Evolutionary conservation across 2,888 invertebrate genomes (phyloP).

Genomic region (Dione juno): DNA sequence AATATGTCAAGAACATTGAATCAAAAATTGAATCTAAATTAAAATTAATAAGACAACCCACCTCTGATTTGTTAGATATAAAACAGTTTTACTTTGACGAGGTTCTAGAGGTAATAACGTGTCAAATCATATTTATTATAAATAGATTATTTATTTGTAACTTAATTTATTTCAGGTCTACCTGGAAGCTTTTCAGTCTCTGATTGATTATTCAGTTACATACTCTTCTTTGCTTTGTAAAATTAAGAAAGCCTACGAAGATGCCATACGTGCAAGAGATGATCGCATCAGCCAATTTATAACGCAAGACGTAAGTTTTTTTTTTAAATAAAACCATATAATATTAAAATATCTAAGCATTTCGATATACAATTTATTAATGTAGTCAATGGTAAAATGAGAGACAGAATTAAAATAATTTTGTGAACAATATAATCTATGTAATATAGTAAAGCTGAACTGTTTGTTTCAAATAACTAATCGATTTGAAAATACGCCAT

Average conservation of each 20-base stretch:
- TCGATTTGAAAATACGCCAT: too few species aligned
- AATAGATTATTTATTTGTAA: too few species aligned
- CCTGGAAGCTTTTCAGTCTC: conserved; percentile 62
- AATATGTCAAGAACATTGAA: conserved; percentile 66
- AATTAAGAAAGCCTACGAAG: conserved; percentile 73
- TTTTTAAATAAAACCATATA: too few species aligned
- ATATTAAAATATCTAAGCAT: too few species aligned
- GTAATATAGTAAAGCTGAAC: too few species aligned
- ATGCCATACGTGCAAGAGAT: conserved; percentile 65
- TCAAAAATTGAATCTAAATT: conserved; percentile 55
- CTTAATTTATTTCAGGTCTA: conserved; percentile 63
- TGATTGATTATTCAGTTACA: conserved; percentile 65
- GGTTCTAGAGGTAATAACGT: conserved; percentile 59
- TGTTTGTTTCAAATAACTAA: too few species aligned
- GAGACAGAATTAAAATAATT: too few species aligned
- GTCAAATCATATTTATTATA: too few species aligned
- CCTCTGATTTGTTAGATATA: conserved; percentile 61
- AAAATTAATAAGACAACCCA: conserved; percentile 55
- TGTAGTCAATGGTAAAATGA: too few species aligned
- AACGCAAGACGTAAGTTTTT: conserved; percentile 68
- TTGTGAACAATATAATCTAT: too few species aligned
- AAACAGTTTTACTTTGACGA: conserved; percentile 65
- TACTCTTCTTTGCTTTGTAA: conserved; percentile 64
- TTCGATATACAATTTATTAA: too few species aligned
- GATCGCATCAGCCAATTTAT: conserved; percentile 69